Base-by-base conservation (phyloP, 2,113 vertebrate genomes). In the Dromas ardeola region DNA sequence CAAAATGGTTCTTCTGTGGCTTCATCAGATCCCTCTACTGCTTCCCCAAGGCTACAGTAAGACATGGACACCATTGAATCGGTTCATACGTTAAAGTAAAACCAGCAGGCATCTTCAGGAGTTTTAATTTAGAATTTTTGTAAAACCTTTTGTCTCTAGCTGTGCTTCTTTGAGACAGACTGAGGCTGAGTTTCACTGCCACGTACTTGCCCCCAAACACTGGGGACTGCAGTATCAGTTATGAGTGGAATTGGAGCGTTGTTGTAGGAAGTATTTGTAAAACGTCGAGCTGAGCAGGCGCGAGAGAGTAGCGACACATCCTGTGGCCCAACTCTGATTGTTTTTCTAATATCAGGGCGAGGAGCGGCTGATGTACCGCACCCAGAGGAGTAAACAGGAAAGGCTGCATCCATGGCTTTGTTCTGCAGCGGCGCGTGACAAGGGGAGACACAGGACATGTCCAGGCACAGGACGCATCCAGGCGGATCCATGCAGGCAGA, bases 361-460 rank as follows among this genome's bases (percentile, higher is more conserved):
- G 80, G 36, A 86, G 76, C 2, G 5, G 59, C 38, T 55, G 50
- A 47, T 38, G 52, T 27, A 69, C 90, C 92, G 43, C 72, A 30
- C 88, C 88, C 91, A 59, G 65, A 42, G 66, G 40, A 93, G 90
- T 78, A 96, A 96, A 95, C 92, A 95, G 95, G 94, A 96, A 97
- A 86, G 72, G 77, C 59, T 53, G 23, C 65, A 78, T 76, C 88
- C 17, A 27, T 10, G 7, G 18, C 81, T 88, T 81, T 86, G 88
- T 88, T 59, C 80, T 42, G 63, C 36, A 59, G 85, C 0, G 0
- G 10, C 47, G 47, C 0, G 2, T 82, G 87, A 38, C 29, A 20
- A 62, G 13, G 52, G 29, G 42, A 78, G 79, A 59, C 62, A n/a
- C 11, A 7, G 40, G 38, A 69, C 20, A 42, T 9, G 26, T 53